Conservation (phyloP, 1,140 invertebrate genomes). For the Drosophila erecta region DNA sequence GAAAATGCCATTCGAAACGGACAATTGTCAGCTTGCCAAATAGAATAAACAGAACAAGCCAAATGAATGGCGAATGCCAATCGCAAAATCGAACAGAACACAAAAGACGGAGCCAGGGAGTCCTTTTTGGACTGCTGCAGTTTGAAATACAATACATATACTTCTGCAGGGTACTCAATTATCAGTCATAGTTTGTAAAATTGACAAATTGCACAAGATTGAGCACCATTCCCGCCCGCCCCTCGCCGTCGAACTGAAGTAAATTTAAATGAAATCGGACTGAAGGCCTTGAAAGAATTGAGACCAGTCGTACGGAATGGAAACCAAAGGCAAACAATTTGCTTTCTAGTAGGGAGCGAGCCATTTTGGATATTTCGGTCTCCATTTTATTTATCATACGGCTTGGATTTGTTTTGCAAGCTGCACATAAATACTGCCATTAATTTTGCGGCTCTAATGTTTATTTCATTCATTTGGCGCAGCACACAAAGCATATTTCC, state of each 20-base stretch:
- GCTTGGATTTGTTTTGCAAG: neutral
- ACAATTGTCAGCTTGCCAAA: conserved; percentile 18
- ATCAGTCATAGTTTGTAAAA: conserved; percentile 22
- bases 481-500: neutral
- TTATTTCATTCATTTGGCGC: neutral
- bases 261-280: conserved; percentile 1
- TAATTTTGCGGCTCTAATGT: neutral
- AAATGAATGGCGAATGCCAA: conserved; percentile 28
- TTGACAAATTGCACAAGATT: conserved; percentile 10
- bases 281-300: conserved; percentile 1
- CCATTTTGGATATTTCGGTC: neutral
- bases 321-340: conserved; percentile 9
- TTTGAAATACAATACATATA: neutral
- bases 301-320: neutral
- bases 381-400: neutral
- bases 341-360: neutral
- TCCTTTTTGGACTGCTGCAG: neutral
- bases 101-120: neutral
- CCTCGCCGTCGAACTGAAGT: no score
- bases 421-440: neutral
- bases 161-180: conserved; percentile 17
- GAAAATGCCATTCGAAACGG: conserved; percentile 12
- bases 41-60: conserved; percentile 25
- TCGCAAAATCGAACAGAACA: conserved; percentile 18
- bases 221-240: neutral